Conservation (phyloP, 1,140 invertebrate genomes). For the Pomacea maculata region DNA sequence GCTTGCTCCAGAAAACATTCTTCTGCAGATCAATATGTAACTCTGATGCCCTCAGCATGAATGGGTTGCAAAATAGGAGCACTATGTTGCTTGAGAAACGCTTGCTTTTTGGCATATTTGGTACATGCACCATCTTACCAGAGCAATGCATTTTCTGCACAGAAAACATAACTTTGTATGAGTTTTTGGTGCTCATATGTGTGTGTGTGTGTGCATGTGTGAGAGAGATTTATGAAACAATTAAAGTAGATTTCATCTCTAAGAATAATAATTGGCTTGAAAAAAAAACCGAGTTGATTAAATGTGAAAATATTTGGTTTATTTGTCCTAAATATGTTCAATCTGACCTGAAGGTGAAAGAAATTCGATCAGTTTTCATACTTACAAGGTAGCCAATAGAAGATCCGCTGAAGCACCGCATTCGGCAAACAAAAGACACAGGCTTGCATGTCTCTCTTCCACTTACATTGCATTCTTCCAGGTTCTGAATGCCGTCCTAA, state of each 20-base stretch:
- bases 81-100: constrained; percentile 33
- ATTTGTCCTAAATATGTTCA: too few relatives aligned
- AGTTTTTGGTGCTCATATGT: neutral
- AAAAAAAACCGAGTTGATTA: too few relatives aligned
- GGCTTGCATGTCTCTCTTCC: constrained; percentile 24
- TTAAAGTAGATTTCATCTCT: too few relatives aligned
- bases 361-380: neutral
- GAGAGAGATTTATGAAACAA: too few relatives aligned
- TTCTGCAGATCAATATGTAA: constrained; percentile 35
- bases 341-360: too few relatives aligned
- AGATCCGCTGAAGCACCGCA: constrained; percentile 56
- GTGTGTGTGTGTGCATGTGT: too few relatives aligned
- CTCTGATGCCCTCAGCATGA: constrained; percentile 43
- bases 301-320: too few relatives aligned
- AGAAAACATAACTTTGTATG: constrained; percentile 7
- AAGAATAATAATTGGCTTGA: too few relatives aligned
- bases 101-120: constrained; percentile 26
- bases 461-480: constrained; percentile 2
- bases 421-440: constrained; percentile 51
- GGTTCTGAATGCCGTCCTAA: neutral
- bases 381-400: constrained; percentile 50
- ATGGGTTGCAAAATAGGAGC: constrained; percentile 50
- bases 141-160: constrained; percentile 56
- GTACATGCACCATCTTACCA: constrained; percentile 30
- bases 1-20: constrained; percentile 57